These are phyloP conservation scores for Phalacrocorax aristotelis DNA, from an alignment of 2,113 vertebrate genomes.

Conservation along the genomic window DNA sequence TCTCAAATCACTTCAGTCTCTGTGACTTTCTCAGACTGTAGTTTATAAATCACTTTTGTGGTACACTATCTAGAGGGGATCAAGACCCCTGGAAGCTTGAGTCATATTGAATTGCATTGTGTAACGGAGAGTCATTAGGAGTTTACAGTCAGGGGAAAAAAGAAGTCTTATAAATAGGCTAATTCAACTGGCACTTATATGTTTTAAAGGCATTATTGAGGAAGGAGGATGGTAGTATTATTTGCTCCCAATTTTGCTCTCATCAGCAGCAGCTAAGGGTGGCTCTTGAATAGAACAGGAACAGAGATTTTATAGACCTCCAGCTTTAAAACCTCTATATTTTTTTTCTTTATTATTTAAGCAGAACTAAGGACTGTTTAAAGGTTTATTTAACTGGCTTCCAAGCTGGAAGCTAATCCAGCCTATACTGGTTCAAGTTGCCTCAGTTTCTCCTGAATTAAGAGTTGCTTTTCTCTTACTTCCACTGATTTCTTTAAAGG, in stretches of 20 bases:
- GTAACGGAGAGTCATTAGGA: conserved; percentile 64
- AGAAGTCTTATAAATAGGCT: conserved; percentile 69
- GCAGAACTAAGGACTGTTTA: conserved; percentile 36
- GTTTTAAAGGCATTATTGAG: conserved; percentile 61
- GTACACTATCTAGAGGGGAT: conserved; percentile 54
- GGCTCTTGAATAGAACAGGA: conserved; percentile 11
- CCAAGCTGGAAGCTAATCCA: neutral
- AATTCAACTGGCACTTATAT: conserved; percentile 59
- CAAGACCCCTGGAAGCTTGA: conserved; percentile 67
- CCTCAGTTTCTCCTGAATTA: neutral
- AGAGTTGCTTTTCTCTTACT: neutral
- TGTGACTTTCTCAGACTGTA: conserved; percentile 66
- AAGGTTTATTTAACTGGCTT: conserved; percentile 19
- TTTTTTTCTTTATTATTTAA: conserved; percentile 37
- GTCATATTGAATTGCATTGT: conserved; percentile 71
- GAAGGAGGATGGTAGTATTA: conserved; percentile 41
- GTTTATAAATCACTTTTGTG: conserved; percentile 77
- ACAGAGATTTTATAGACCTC: conserved; percentile 47
- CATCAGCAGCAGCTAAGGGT: conserved; percentile 41
- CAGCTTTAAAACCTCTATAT: neutral
- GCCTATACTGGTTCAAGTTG: neutral
- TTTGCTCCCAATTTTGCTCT: conserved; percentile 62
- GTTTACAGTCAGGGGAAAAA: conserved; percentile 71
- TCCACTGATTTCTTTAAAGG: neutral
- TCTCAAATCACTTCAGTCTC: conserved; percentile 69